Base-by-base conservation (phyloP, 2,888 invertebrate genomes). In the Andrena fulva region DNA sequence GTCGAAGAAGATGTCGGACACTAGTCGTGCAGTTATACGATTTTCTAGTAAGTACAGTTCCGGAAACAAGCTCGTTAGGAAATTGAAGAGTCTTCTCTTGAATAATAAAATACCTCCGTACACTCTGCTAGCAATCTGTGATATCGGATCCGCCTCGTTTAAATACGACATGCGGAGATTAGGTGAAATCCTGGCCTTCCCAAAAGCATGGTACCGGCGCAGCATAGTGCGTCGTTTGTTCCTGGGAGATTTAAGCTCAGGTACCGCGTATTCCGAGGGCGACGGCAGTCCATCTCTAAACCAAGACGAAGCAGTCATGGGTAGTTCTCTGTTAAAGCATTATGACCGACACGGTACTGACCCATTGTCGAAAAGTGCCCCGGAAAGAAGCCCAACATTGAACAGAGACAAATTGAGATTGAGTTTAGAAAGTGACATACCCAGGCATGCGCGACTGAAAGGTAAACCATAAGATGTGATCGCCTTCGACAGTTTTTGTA, bases 141-240 rank as follows among this genome's bases (percentile, higher is more conserved):
- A 99, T 94, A 98, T 99, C 88, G 99, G 99, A 31, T 98, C 98
- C 29, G 98, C 98, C 10, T 98, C 98, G 31, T 99, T 99, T 94
- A 99, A 99, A 93, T 99, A 99, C 94, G 99, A 99, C 94, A 99
- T 99, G 99, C 96, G 99, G 50, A 96, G 99, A 0, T 94, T 99
- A 84, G 98, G 98, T 0, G 99, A 99, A 95, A 99, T 99, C 91
- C 95, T 99, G 78, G 99, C 99, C 0, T 99, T 99, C 94, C 99
- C 99, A 0, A 99, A 99, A 94, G 99, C 99, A 16, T 99, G 99
- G 99, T 99, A 99, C 94, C 95, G 99, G 2, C 96, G 98, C 54
- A 98, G 98, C 87, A 98, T 99, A 90, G 98, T 99, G 35, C 95
- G 99, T 7, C 95, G 99, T 31, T 95, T 99, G 91, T 99, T 99